Evolutionary conservation across 1,140 invertebrate genomes (phyloP).

Genomic region (Piezodorus guildinii): DNA sequence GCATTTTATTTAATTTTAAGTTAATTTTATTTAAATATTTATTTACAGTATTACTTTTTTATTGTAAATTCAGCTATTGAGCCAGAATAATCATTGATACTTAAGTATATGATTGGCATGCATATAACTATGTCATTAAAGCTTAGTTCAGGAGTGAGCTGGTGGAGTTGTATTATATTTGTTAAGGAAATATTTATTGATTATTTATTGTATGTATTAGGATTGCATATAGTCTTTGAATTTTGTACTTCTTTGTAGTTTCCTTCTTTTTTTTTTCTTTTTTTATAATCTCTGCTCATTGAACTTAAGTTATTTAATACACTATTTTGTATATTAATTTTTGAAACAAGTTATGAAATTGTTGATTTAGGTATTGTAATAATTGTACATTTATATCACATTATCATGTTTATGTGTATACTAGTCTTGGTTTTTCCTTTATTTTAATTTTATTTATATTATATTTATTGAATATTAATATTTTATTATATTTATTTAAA

Average conservation of each 20-base stretch:
- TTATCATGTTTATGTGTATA: conserved; percentile 16
- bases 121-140: conserved; percentile 2
- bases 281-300: background rate
- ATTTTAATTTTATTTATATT: conserved; percentile 12
- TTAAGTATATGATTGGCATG: conserved; percentile 7
- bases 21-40: background rate
- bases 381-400: background rate
- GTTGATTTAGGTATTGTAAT: background rate
- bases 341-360: background rate
- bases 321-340: background rate
- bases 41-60: background rate
- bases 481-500: conserved; percentile 18
- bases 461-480: conserved; percentile 1
- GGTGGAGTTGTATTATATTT: conserved; percentile 10
- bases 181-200: conserved; percentile 1
- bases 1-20: background rate
- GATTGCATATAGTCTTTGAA: conserved; percentile 10
- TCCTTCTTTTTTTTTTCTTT: background rate
- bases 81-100: background rate
- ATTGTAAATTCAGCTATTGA: background rate
- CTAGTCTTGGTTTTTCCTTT: conserved; percentile 16
- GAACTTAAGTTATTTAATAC: background rate
- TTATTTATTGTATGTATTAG: conserved; percentile 14
- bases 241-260: background rate
- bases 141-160: conserved; percentile 10